Percentiles rank a stretch among this genome's conserved stretches.
Evolutionary conservation across 2,113 vertebrate genomes (phyloP).

Genomic region (Indicator indicator): DNA sequence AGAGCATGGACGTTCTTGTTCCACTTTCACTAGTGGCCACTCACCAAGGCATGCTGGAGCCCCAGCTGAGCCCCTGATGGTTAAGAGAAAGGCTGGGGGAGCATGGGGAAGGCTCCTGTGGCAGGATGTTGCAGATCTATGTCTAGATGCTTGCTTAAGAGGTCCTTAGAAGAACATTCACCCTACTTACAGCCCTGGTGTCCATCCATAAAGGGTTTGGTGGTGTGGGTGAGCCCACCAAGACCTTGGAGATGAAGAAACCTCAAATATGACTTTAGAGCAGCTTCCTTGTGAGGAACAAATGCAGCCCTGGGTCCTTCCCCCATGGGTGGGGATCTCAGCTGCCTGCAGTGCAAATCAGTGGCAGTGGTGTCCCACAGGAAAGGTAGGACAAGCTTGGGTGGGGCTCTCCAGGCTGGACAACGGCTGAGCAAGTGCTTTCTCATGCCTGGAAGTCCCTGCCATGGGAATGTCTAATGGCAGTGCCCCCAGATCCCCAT

Average conservation of each 20-base stretch:
- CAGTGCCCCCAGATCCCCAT: neutral
- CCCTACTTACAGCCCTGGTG: neutral
- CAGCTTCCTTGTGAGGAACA: neutral
- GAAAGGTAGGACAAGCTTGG: neutral
- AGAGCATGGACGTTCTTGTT: fast-evolving
- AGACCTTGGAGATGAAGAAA: neutral
- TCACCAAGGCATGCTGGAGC: fast-evolving
- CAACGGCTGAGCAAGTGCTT: neutral
- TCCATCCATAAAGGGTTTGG: neutral
- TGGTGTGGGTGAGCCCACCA: neutral
- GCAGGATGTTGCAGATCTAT: too few relatives aligned
- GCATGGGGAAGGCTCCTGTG: neutral
- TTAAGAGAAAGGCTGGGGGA: neutral
- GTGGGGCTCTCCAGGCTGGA: neutral
- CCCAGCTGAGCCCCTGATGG: fast-evolving
- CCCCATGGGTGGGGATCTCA: fast-evolving
- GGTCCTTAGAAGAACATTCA: neutral
- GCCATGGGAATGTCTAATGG: neutral
- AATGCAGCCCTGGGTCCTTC: neutral
- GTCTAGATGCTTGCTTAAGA: neutral
- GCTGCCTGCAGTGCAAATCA: neutral
- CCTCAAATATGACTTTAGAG: neutral
- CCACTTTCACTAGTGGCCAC: fast-evolving
- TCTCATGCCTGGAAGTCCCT: neutral
- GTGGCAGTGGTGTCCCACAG: fast-evolving